These are phyloP conservation scores for Montipora efflorescens DNA, from an alignment of 64 coral and sea anemone species.

Conservation along the genomic window DNA sequence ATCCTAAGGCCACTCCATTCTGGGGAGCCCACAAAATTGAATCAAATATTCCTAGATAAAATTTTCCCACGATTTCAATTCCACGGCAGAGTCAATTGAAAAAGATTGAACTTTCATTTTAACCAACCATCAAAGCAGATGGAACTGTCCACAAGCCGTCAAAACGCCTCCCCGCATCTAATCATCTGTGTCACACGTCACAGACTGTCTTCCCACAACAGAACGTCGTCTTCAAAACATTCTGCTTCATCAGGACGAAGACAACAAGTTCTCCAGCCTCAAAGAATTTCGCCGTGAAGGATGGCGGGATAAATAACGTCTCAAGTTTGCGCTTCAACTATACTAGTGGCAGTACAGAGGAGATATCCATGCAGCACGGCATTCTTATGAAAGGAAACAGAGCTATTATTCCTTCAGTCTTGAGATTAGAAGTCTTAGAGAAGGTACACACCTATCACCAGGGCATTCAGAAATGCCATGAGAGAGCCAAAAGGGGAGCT, in stretches of 20 bases:
- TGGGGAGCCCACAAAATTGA: too few species aligned
- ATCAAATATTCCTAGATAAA: too few species aligned
- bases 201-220: slow-evolving; percentile 32
- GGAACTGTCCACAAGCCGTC: too few species aligned
- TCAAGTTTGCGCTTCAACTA: slow-evolving; percentile 24
- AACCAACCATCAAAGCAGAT: too few species aligned
- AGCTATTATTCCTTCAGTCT: slow-evolving; percentile 48
- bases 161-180: too few species aligned
- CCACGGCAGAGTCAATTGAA: too few species aligned
- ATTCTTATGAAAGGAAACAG: slow-evolving; percentile 61
- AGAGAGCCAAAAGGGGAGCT: slow-evolving; percentile 41
- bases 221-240: slow-evolving; percentile 41
- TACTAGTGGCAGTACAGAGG: slow-evolving; percentile 19
- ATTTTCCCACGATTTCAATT: too few species aligned
- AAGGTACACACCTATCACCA: slow-evolving; percentile 62
- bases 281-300: slow-evolving; percentile 17
- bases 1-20: too few species aligned
- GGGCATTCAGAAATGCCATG: slow-evolving; percentile 55
- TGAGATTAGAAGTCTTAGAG: slow-evolving; percentile 57
- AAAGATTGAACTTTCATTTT: too few species aligned
- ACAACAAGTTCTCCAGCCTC: neutral
- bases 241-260: slow-evolving; percentile 3
- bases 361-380: slow-evolving; percentile 60
- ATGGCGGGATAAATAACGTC: slow-evolving; percentile 32
- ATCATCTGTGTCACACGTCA: neutral